phyloP scores from a whole-genome alignment of 2,113 vertebrate genomes.

The Periophthalmodon schlosseri region DNA sequence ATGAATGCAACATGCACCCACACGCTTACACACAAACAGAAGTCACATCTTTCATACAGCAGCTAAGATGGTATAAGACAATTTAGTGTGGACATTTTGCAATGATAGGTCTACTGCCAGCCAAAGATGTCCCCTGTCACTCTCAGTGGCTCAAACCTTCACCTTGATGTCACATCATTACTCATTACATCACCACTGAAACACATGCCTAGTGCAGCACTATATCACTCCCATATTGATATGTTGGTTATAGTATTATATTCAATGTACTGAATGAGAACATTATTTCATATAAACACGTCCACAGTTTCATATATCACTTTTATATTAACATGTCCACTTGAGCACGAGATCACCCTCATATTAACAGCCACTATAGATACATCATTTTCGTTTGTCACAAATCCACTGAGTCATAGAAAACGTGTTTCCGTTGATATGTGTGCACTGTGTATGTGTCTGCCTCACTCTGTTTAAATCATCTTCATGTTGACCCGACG shows the following conservation, averaged over 20 bases:
- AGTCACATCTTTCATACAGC: conserved; percentile 62
- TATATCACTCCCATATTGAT: conserved; percentile 73
- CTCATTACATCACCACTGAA: conserved; percentile 68
- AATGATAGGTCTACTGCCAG: conserved; percentile 45
- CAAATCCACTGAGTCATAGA: conserved; percentile 70
- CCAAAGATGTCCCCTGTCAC: conserved; percentile 45
- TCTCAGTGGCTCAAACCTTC: conserved; percentile 51
- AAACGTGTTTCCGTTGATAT: conserved; percentile 54
- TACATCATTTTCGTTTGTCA: conserved; percentile 69
- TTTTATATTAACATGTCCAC: conserved; percentile 76
- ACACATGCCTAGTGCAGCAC: conserved; percentile 69
- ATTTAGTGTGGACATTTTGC: conserved; percentile 61
- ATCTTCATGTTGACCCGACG: conserved; percentile 99
- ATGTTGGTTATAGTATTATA: conserved; percentile 75
- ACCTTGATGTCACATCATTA: conserved; percentile 66
- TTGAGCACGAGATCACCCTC: conserved; percentile 69
- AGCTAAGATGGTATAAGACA: conserved; percentile 64
- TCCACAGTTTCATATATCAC: conserved; percentile 73
- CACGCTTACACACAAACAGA: conserved; percentile 21
- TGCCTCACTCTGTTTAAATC: conserved; percentile 79
- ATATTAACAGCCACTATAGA: conserved; percentile 70
- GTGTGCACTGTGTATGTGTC: conserved; percentile 46
- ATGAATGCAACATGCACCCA: conserved; percentile 67
- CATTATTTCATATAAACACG: conserved; percentile 74
- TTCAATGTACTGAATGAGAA: conserved; percentile 71